Conservation (phyloP, 2,888 invertebrate genomes). For the Melieria omissa region DNA sequence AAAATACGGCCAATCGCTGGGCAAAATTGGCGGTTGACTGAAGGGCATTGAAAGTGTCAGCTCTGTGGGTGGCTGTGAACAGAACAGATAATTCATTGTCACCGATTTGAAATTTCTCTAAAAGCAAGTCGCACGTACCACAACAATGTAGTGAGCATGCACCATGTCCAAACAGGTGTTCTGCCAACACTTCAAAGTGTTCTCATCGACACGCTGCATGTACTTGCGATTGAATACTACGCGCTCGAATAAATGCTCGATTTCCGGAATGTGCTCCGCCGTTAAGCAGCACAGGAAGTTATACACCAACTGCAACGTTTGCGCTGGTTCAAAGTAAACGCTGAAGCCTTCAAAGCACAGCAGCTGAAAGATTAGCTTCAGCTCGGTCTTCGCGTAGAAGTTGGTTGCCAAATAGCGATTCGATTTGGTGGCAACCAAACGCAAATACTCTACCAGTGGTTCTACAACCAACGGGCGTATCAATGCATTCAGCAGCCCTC, state of each 20-base stretch:
- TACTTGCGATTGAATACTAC: slow-evolving; percentile 73
- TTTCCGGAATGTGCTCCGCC: slow-evolving; percentile 70
- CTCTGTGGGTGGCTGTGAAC: slow-evolving; percentile 59
- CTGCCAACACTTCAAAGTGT: slow-evolving; percentile 70
- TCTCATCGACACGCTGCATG: slow-evolving; percentile 70
- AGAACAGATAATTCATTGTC: background rate
- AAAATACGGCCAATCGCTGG: slow-evolving; percentile 83
- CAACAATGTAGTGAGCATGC: slow-evolving; percentile 65
- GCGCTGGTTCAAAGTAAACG: slow-evolving; percentile 51
- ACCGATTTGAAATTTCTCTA: background rate
- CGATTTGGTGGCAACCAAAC: slow-evolving; percentile 46
- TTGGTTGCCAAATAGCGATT: slow-evolving; percentile 60
- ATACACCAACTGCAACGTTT: slow-evolving; percentile 68
- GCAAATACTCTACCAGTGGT: slow-evolving; percentile 54
- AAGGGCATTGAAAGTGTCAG: slow-evolving; percentile 67
- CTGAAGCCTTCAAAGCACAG: slow-evolving; percentile 57
- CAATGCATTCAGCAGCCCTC: slow-evolving; percentile 51
- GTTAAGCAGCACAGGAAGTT: slow-evolving; percentile 73
- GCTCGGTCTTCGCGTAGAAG: slow-evolving; percentile 72
- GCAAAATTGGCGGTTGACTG: slow-evolving; percentile 76
- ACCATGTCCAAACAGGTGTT: slow-evolving; percentile 68
- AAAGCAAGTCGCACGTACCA: slow-evolving; percentile 50
- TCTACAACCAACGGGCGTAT: slow-evolving; percentile 55
- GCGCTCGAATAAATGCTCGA: slow-evolving; percentile 71
- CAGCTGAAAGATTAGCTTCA: slow-evolving; percentile 66